Percentiles rank a stretch among this genome's conserved stretches.
phyloP scores from a whole-genome alignment of 2,797 vertebrate genomes.

The Acipenser transmontanus region DNA sequence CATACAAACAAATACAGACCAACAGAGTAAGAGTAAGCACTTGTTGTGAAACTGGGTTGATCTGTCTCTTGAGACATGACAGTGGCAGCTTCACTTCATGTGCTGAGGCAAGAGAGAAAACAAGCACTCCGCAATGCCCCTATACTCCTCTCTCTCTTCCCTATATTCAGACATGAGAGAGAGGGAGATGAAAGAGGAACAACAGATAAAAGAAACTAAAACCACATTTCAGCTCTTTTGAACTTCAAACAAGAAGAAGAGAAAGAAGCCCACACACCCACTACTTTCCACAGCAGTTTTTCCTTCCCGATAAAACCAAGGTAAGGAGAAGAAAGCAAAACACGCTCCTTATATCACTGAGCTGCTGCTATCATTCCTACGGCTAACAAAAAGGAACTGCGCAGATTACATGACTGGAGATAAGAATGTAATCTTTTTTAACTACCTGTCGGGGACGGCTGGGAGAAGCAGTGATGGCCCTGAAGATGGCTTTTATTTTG shows the following conservation, averaged over 20 bases:
- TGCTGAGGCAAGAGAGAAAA: too few species aligned
- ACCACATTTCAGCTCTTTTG: not conserved
- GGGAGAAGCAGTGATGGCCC: not conserved
- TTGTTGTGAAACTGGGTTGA: too few species aligned
- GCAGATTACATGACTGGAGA: slow-evolving; percentile 51
- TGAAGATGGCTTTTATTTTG: slow-evolving; percentile 12
- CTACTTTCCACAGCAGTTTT: slow-evolving; percentile 22
- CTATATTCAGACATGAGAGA: not conserved
- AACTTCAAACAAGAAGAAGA: slow-evolving; percentile 31
- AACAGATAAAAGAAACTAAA: not conserved
- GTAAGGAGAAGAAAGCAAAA: slow-evolving; percentile 33
- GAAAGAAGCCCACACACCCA: slow-evolving; percentile 48
- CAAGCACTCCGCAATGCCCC: not conserved
- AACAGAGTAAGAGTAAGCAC: too few species aligned
- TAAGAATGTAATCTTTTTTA: slow-evolving; percentile 51
- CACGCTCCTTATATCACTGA: slow-evolving; percentile 51
- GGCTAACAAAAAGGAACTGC: slow-evolving; percentile 26
- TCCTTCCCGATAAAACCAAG: slow-evolving; percentile 50
- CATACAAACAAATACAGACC: too few species aligned
- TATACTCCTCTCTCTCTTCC: not conserved
- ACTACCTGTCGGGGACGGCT: slow-evolving; percentile 44
- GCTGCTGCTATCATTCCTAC: slow-evolving; percentile 42
- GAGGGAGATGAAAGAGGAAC: slow-evolving; percentile 1
- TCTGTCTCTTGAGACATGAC: too few species aligned
- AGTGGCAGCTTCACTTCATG: too few species aligned